Evolutionary conservation across 2,113 vertebrate species (phyloP), one percentile per base, ranked within the genome.

Genomic region (Cinclus mexicanus): DNA sequence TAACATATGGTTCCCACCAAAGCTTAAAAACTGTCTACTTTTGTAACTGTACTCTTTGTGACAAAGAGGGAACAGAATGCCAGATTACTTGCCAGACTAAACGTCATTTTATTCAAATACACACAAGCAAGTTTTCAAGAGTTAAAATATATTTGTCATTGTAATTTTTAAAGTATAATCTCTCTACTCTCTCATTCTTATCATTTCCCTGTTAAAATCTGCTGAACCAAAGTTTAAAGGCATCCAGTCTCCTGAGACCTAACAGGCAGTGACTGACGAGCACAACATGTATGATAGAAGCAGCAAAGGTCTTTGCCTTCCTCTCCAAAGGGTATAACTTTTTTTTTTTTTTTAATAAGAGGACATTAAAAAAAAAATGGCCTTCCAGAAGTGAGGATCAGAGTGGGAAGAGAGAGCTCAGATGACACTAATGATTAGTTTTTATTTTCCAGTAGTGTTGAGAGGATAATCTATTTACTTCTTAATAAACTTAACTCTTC

Each of bases 1-100:
- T 56, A 78, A 81, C 56, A 80, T 83, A 92, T 56, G 69, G 60
- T 53, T 91, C 77, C 64, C 83, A 94, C 76, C 60, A 94, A 91
- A 87, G 71, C 82, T 93, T 91, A 87, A 81, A 81, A 65, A 89
- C 35, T n/a, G 41, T 67, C 60, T 90, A 33, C 64, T 90, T 90
- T 64, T 90, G 46, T 77, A 89, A 81, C 47, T 59, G 52, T 42
- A 93, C 26, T 70, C 55, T 83, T 92, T 3, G 0, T 46, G 79
- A 89, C 39, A 81, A 94, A 92, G 55, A 69, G 21, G 35, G 31
- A 92, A 57, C 33, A 56, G 52, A 89, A 59, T 47, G 44, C 26
- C 72, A 75, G 21, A 75, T 49, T 57, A 79, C 70, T 89, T 82
- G 53, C 64, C 56, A 78, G 50, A 64, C 68, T 81, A 89, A 55